A percentile compares a stretch with the other conserved stretches of the same genome.
Evolutionary conservation across 2,888 invertebrate genomes (phyloP).

Genomic region (Nomada ruficornis): DNA sequence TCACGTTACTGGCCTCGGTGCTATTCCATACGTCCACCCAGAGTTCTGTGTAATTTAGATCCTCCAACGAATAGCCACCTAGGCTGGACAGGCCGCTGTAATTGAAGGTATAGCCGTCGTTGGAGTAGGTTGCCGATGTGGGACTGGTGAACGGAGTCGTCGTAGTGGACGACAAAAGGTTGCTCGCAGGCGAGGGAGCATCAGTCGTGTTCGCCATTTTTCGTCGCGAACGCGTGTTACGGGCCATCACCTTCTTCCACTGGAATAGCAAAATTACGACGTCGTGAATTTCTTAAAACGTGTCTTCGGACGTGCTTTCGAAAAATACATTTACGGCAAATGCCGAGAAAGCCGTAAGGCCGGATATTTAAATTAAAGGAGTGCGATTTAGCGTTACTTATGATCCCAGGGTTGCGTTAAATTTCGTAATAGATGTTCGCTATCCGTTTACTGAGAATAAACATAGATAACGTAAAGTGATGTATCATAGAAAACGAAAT

Average conservation of each 20-base stretch:
- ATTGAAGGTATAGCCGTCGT: constrained; percentile 80
- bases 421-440: too few species aligned
- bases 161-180: constrained; percentile 83
- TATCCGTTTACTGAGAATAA: too few species aligned
- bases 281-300: not conserved
- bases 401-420: too few species aligned
- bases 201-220: constrained; percentile 86
- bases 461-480: too few species aligned
- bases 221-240: constrained; percentile 86
- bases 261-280: constrained; percentile 79
- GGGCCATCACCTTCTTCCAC: constrained; percentile 88
- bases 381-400: too few species aligned
- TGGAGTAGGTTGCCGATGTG: constrained; percentile 77
- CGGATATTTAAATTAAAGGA: too few species aligned
- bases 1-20: constrained; percentile 85
- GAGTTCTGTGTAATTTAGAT: constrained; percentile 86
- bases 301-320: not conserved
- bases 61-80: constrained; percentile 79
- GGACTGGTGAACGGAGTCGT: constrained; percentile 84
- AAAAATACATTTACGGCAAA: too few species aligned
- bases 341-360: not conserved
- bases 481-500: not conserved
- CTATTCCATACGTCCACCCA: constrained; percentile 85
- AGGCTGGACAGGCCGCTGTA: constrained; percentile 78
- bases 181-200: constrained; percentile 82